A percentile compares a stretch with the other conserved stretches of the same genome.
phyloP scores from a whole-genome alignment of 2,113 vertebrate genomes.

The Martes martes region DNA sequence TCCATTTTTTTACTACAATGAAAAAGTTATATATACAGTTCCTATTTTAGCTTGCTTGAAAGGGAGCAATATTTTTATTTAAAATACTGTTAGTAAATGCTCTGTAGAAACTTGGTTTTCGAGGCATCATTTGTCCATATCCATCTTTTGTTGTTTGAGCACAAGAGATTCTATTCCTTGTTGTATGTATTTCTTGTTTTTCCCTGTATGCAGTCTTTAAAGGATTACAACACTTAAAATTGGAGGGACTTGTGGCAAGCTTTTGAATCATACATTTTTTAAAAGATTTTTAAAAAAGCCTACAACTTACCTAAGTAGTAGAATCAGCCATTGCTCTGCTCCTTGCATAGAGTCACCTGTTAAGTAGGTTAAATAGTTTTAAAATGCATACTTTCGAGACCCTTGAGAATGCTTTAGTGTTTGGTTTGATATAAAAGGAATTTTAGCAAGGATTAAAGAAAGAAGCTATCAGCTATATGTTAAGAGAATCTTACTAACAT shows the following conservation, averaged over 20 bases:
- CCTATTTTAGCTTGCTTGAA: slow-evolving; percentile 80
- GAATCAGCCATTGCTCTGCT: slow-evolving; percentile 82
- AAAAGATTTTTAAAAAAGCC: slow-evolving; percentile 77
- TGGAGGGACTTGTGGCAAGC: slow-evolving; percentile 82
- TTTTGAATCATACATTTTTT: slow-evolving; percentile 82
- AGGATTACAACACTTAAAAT: slow-evolving; percentile 81
- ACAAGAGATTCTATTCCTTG: slow-evolving; percentile 71
- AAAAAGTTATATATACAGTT: slow-evolving; percentile 80
- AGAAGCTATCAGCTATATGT: slow-evolving; percentile 76
- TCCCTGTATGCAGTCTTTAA: slow-evolving; percentile 82
- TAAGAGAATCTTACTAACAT: slow-evolving; percentile 83
- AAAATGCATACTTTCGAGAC: slow-evolving; percentile 79
- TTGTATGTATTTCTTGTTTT: slow-evolving; percentile 59
- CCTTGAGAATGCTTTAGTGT: slow-evolving; percentile 83
- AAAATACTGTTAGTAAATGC: slow-evolving; percentile 80
- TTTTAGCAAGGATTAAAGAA: slow-evolving; percentile 77
- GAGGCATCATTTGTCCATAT: slow-evolving; percentile 70
- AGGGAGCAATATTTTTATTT: slow-evolving; percentile 85
- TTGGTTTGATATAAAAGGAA: slow-evolving; percentile 81
- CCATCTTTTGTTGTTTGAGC: slow-evolving; percentile 68
- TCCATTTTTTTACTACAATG: slow-evolving; percentile 75
- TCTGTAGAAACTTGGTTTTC: slow-evolving; percentile 81
- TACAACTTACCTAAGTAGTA: slow-evolving; percentile 80
- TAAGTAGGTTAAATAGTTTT: slow-evolving; percentile 83
- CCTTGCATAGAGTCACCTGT: slow-evolving; percentile 86